Percentiles rank a stretch among this genome's conserved stretches.
Evolutionary conservation across 2,797 vertebrate species (phyloP).

Genomic region (Pygocentrus nattereri): DNA sequence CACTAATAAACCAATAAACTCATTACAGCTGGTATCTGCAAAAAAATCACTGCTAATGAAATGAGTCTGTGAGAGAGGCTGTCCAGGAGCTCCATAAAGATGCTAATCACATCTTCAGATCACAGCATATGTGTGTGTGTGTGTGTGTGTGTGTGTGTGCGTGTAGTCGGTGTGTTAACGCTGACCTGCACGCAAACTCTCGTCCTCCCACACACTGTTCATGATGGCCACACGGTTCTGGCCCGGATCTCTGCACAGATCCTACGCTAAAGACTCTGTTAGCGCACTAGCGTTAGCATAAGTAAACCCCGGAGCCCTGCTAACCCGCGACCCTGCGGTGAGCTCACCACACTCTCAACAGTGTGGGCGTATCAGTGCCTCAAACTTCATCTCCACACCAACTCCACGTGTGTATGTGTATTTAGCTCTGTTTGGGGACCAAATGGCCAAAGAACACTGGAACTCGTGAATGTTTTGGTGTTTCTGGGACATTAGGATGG

Average conservation of each 20-base stretch:
- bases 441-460: neutral
- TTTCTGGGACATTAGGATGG: too few relatives aligned
- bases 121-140: slow-evolving; percentile 12
- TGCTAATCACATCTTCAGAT: slow-evolving; percentile 36
- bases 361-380: slow-evolving; percentile 39
- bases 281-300: slow-evolving; percentile 14
- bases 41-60: too few relatives aligned
- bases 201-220: slow-evolving; percentile 37
- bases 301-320: slow-evolving; percentile 26
- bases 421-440: neutral
- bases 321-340: slow-evolving; percentile 29
- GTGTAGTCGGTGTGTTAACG: neutral
- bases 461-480: neutral
- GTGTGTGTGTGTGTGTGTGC: neutral
- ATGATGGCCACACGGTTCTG: slow-evolving; percentile 9
- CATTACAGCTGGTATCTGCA: slow-evolving; percentile 2
- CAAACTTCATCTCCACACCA: neutral
- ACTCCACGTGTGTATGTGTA: neutral
- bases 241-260: slow-evolving; percentile 6
- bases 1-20: slow-evolving; percentile 62
- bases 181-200: slow-evolving; percentile 19
- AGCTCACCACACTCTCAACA: slow-evolving; percentile 13
- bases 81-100: neutral
- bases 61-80: neutral
- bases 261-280: slow-evolving; percentile 44